Evolutionary conservation across 2,797 vertebrate genomes (phyloP).

Genomic region (Aratinga solstitialis): DNA sequence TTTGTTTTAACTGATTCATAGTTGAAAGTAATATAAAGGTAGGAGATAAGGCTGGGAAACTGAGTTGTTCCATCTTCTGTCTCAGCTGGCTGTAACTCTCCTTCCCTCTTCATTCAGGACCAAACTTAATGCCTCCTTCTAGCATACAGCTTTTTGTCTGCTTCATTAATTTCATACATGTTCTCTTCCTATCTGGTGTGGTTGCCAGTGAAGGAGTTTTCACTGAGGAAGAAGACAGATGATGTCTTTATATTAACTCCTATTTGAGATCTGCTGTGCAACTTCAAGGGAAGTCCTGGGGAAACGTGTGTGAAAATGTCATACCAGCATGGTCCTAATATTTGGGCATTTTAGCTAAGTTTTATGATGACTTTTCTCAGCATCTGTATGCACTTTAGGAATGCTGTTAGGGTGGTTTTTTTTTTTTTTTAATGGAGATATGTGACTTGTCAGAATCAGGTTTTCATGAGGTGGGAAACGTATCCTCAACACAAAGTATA

Average conservation of each 20-base stretch:
- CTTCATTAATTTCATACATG: background rate
- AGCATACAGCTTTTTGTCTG: background rate
- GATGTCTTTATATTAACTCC: background rate
- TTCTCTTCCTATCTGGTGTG: background rate
- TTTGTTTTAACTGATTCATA: background rate
- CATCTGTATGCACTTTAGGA: accelerated
- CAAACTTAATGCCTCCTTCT: background rate
- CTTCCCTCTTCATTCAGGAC: background rate
- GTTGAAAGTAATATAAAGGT: background rate
- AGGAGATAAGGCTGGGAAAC: background rate
- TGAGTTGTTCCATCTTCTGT: background rate
- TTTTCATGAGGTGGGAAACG: background rate
- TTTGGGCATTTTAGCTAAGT: background rate
- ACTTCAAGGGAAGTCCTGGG: background rate
- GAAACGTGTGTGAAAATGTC: background rate
- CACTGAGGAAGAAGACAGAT: background rate
- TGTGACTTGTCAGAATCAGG: too few species aligned
- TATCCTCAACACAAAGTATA: background rate
- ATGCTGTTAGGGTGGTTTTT: background rate
- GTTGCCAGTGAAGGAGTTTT: background rate
- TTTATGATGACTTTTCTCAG: background rate
- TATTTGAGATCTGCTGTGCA: background rate
- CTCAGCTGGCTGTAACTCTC: background rate
- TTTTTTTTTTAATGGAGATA: background rate
- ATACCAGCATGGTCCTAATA: background rate